Evolutionary conservation across 2,113 vertebrate genomes (phyloP).

Genomic region (Illadopsis cleaveri): DNA sequence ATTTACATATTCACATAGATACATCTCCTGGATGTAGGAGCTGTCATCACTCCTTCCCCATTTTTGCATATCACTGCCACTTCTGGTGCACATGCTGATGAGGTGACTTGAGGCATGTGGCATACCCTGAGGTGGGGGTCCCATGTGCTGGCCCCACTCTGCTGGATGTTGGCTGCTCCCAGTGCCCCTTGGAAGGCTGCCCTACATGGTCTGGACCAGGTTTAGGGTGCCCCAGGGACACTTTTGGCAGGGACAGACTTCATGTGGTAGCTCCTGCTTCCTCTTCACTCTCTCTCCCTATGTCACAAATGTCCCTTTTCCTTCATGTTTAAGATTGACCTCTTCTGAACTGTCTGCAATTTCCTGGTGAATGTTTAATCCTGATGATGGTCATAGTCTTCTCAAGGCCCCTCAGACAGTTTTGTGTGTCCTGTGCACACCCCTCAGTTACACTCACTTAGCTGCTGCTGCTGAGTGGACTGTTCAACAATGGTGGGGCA

Average conservation of each 20-base stretch:
- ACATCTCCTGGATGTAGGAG: rapidly evolving
- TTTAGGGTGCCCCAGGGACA: rapidly evolving
- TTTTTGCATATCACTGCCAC: background rate
- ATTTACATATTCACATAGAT: background rate
- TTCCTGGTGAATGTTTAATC: background rate
- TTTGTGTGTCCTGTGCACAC: background rate
- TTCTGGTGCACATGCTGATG: background rate
- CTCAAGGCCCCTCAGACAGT: background rate
- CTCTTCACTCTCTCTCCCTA: background rate
- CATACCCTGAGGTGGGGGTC: rapidly evolving
- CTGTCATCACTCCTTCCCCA: background rate
- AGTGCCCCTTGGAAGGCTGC: rapidly evolving
- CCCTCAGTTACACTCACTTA: background rate
- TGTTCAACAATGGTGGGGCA: rapidly evolving
- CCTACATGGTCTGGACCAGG: rapidly evolving
- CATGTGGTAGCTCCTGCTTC: background rate
- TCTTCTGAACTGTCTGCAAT: background rate
- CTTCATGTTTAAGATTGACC: background rate
- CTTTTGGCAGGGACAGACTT: background rate
- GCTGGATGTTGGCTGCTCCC: background rate
- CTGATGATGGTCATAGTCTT: background rate
- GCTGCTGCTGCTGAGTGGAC: background rate
- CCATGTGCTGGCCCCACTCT: rapidly evolving
- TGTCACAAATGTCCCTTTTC: background rate
- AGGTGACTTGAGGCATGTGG: background rate